Conservation (phyloP, 1,140 invertebrate species). For the Pseudomyrmex gracilis region DNA sequence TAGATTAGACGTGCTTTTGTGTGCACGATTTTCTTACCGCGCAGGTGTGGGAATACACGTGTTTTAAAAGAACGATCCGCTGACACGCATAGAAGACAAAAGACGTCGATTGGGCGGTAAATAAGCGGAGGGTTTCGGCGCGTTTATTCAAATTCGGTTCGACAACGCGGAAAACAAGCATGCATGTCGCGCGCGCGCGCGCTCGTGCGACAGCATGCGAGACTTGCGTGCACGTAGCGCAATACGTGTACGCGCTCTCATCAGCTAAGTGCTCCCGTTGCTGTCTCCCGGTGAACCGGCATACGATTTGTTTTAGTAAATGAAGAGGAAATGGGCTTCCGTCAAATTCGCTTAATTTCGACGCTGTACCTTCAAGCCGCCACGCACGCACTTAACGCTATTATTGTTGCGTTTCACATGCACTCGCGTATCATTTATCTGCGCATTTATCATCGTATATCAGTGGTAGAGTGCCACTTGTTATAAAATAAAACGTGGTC, state of each 20-base stretch:
- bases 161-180: slow-evolving; percentile 65
- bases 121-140: slow-evolving; percentile 26
- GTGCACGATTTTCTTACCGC: slow-evolving; percentile 34
- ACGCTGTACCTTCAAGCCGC: slow-evolving; percentile 34
- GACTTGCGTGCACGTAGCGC: slow-evolving; percentile 77
- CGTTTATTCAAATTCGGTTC: slow-evolving; percentile 71
- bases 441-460: slow-evolving; percentile 38
- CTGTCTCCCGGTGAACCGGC: slow-evolving; percentile 73
- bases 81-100: slow-evolving; percentile 6
- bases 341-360: slow-evolving; percentile 73
- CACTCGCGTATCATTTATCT: slow-evolving; percentile 38
- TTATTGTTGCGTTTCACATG: slow-evolving; percentile 35
- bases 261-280: slow-evolving; percentile 79
- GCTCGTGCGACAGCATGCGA: slow-evolving; percentile 71
- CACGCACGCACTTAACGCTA: slow-evolving; percentile 41
- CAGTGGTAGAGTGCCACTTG: background rate
- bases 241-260: slow-evolving; percentile 72
- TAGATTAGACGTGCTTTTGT: background rate
- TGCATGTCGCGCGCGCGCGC: slow-evolving; percentile 37
- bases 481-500: background rate
- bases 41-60: slow-evolving; percentile 46
- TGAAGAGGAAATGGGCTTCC: slow-evolving; percentile 73
- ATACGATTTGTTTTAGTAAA: slow-evolving; percentile 79
- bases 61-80: slow-evolving; percentile 35
- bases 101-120: slow-evolving; percentile 29